Percentiles rank a stretch among this genome's conserved stretches.
phyloP scores from a whole-genome alignment of 2,797 vertebrate genomes.

The Trachops cirrhosus region DNA sequence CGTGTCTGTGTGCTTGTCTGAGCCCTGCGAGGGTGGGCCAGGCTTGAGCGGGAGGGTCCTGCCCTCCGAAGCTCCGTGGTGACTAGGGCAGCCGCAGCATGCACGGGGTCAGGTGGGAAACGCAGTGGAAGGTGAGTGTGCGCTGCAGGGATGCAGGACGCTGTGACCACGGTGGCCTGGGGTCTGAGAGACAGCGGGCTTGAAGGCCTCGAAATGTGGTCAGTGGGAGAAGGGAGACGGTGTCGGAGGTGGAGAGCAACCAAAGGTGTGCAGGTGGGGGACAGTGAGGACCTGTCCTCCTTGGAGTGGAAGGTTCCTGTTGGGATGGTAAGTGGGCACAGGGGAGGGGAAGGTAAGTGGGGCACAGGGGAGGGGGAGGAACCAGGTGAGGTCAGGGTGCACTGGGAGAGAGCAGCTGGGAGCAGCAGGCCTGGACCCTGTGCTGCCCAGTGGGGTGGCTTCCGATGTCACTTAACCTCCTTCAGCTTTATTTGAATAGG shows the following conservation, averaged over 20 bases:
- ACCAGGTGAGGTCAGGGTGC: background rate
- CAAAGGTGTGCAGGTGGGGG: background rate
- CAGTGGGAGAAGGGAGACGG: background rate
- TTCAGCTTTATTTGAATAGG: too few relatives aligned
- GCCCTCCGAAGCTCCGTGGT: background rate
- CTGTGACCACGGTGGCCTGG: background rate
- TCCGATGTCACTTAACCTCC: background rate
- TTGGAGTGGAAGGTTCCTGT: background rate
- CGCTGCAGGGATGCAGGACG: background rate
- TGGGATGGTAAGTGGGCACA: background rate
- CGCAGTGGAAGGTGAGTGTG: background rate
- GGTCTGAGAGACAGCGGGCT: background rate
- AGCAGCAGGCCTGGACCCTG: background rate
- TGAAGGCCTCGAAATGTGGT: background rate
- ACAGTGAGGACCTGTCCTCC: background rate
- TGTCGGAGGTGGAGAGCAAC: background rate
- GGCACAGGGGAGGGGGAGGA: background rate
- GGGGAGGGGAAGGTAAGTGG: background rate
- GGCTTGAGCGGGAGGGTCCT: background rate
- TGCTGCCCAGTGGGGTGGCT: background rate
- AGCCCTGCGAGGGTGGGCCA: background rate
- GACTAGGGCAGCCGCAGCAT: background rate
- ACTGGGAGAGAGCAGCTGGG: background rate
- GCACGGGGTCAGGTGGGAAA: too few relatives aligned
- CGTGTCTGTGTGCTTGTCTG: background rate